Percentiles rank a stretch among this genome's conserved stretches.
These are phyloP conservation scores for Agrochola lychnidis DNA, from an alignment of 2,888 invertebrate species.

Conservation along the genomic window DNA sequence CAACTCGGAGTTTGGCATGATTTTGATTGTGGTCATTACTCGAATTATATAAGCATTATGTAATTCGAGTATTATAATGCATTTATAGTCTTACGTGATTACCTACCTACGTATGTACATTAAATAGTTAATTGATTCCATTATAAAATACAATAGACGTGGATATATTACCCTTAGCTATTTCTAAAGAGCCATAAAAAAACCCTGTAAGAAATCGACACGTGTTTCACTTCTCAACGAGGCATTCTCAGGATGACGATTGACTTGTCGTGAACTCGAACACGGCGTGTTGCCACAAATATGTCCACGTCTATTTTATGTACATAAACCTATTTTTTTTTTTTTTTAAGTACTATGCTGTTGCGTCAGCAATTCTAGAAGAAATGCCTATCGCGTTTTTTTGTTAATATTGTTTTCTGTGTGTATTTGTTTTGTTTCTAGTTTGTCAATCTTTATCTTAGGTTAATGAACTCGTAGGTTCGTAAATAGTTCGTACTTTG, in stretches of 20 bases:
- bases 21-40: constrained; percentile 57
- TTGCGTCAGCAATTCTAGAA: not conserved
- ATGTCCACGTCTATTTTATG: too few relatives aligned
- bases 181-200: too few relatives aligned
- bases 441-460: constrained; percentile 9
- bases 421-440: constrained; percentile 3
- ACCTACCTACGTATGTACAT: not conserved
- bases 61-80: not conserved
- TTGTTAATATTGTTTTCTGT: not conserved
- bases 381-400: not conserved
- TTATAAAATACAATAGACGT: too few relatives aligned
- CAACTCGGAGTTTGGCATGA: constrained; percentile 59
- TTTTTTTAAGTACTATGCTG: not conserved
- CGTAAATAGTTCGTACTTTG: not conserved
- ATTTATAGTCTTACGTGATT: constrained; percentile 15
- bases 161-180: too few relatives aligned
- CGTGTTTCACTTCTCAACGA: too few relatives aligned
- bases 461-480: constrained; percentile 15
- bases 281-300: too few relatives aligned
- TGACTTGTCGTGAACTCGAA: too few relatives aligned
- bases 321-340: not conserved
- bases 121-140: too few relatives aligned
- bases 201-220: too few relatives aligned
- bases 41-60: constrained; percentile 43
- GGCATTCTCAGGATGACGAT: too few relatives aligned